Evolutionary conservation across 2,888 invertebrate species (phyloP), one percentile per base, ranked within the genome.

Genomic region (Rhagophthalmus giganteus): DNA sequence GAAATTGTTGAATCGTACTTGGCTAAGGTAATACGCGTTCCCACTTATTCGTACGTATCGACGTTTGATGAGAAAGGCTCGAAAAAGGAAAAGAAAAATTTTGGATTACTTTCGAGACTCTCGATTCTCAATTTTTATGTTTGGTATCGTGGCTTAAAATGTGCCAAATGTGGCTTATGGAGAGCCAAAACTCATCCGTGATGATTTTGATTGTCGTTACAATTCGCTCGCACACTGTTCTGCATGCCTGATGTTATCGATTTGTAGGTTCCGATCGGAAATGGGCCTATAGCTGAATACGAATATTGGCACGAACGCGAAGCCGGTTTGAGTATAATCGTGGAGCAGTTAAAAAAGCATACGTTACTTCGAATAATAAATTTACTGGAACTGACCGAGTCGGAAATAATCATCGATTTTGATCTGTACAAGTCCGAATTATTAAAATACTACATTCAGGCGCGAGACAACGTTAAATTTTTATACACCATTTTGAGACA

Each of bases 251-350:
- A n/a, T n/a, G n/a, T n/a, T n/a, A n/a, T n/a, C n/a, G n/a, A n/a
- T n/a, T n/a, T n/a, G n/a, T 61, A 82, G 80, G 74, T 78, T 48
- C 80, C 84, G 0, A 80, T 81, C 32, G 88, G 87, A 0, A 82
- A 85, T 50, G 89, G 90, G 0, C 93, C 94, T 0, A 80, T 94
- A 42, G 86, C 90, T 0, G 94, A 94, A 69, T 90, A 89, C 66
- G 85, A 86, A 53, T 89, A 88, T 64, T 95, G 94, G 94, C 81
- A 88, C 39, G 86, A 89, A 64, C 79, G 88, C 55, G 88, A 92
- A 68, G 82, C 86, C 0, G 86, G 87, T 41, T 77, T 93, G 12
- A 88, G 90, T 46, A 78, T 87, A 14, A 74, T 93, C 1, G 83
- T 87, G 12, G 93, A 94, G 62, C 92, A 94, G 68, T 74, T 94